These are phyloP conservation scores for Leucoraja erinaceus DNA, from an alignment of 2,113 vertebrate genomes.

Conservation along the genomic window DNA sequence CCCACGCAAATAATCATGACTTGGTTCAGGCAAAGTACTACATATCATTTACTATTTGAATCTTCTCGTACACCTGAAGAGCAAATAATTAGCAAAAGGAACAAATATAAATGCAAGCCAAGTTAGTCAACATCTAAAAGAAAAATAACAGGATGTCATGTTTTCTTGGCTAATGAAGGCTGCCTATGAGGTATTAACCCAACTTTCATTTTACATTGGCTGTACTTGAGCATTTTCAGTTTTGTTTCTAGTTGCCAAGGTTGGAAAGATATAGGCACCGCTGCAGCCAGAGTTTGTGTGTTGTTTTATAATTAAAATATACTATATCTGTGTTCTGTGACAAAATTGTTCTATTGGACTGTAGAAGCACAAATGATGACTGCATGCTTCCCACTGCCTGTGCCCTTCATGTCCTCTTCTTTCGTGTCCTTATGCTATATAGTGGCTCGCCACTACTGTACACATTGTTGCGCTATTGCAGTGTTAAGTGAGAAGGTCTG, in stretches of 20 bases:
- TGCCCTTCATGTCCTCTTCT: too few relatives aligned
- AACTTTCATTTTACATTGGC: not conserved
- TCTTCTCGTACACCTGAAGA: not conserved
- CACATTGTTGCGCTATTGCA: too few relatives aligned
- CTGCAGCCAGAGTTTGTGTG: not conserved
- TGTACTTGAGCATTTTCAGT: not conserved
- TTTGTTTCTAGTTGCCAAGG: not conserved
- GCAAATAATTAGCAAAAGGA: not conserved
- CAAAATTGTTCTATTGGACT: not conserved
- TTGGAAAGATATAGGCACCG: not conserved
- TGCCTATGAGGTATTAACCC: not conserved
- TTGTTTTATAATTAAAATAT: not conserved
- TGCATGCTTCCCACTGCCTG: too few relatives aligned
- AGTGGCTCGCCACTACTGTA: too few relatives aligned
- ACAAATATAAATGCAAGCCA: not conserved
- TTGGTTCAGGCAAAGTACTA: not conserved
- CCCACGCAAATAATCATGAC: not conserved
- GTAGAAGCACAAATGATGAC: not conserved
- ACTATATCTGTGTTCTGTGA: not conserved
- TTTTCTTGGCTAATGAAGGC: not conserved
- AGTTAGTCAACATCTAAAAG: not conserved
- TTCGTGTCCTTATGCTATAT: too few relatives aligned
- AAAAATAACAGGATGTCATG: not conserved
- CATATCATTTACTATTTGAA: not conserved
- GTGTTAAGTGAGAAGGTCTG: too few relatives aligned